A percentile compares a stretch with the other conserved stretches of the same genome.
These are phyloP conservation scores for Lepus americanus DNA, from an alignment of 2,113 vertebrate genomes.

Conservation along the genomic window DNA sequence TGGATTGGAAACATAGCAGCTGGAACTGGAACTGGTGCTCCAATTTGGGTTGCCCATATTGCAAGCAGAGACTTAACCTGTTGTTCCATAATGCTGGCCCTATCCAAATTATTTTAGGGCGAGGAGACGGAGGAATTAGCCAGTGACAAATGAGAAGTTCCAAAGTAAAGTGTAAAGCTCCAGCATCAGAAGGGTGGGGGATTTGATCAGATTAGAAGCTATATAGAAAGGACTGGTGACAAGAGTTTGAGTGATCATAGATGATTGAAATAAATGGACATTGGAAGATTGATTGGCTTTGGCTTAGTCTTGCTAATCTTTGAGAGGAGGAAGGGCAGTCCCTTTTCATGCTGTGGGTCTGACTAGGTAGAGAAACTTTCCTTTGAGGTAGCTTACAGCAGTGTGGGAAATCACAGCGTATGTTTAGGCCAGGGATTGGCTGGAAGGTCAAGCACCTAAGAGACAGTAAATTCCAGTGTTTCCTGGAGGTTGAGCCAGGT, in stretches of 20 bases:
- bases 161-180: not conserved
- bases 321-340: not conserved
- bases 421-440: not conserved
- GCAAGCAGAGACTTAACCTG: too few relatives aligned
- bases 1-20: too few relatives aligned
- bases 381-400: not conserved
- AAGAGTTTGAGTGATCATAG: not conserved
- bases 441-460: not conserved
- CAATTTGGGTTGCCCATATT: too few relatives aligned
- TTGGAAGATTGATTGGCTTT: not conserved
- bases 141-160: not conserved
- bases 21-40: too few relatives aligned
- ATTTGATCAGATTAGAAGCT: not conserved
- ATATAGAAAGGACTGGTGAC: not conserved
- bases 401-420: not conserved
- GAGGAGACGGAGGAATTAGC: not conserved
- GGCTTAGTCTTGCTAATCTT: conserved; percentile 10
- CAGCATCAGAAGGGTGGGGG: not conserved
- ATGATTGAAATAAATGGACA: not conserved
- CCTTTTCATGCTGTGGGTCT: not conserved
- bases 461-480: not conserved
- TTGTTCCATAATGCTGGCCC: too few relatives aligned
- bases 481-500: not conserved
- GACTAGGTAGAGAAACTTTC: conserved; percentile 3
- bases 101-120: not conserved